These are phyloP conservation scores for Adrianichthys oophorus DNA, from an alignment of 2,797 vertebrate genomes.

Conservation along the genomic window DNA sequence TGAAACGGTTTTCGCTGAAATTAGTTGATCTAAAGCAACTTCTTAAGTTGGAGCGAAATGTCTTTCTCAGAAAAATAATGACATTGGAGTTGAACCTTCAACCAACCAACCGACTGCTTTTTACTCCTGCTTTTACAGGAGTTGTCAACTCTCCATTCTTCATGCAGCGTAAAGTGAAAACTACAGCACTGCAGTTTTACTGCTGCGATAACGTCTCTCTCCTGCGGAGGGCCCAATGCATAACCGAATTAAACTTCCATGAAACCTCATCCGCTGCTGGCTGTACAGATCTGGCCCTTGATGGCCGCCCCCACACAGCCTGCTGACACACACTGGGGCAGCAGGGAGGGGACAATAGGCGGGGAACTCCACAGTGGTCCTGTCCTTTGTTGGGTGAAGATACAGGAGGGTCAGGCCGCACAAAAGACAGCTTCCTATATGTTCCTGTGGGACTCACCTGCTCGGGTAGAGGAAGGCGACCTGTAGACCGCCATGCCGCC, in stretches of 20 bases:
- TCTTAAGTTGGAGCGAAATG: too few species aligned
- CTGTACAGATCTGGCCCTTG: conserved; percentile 36
- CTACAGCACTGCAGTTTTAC: too few species aligned
- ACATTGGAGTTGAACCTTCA: too few species aligned
- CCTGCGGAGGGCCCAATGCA: conserved; percentile 20
- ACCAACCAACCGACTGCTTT: too few species aligned
- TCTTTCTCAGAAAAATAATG: too few species aligned
- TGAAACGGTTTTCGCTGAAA: too few species aligned
- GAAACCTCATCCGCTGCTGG: conserved; percentile 53
- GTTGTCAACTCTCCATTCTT: too few species aligned
- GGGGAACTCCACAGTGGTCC: conserved; percentile 61
- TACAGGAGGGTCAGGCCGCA: conserved; percentile 47
- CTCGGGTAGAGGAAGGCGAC: conserved; percentile 56
- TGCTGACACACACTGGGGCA: conserved; percentile 40
- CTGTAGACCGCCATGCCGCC: conserved; percentile 56
- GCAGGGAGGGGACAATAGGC: conserved; percentile 49
- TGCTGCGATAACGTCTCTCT: too few species aligned
- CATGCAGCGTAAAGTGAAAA: too few species aligned
- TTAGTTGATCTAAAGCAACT: too few species aligned
- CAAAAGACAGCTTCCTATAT: conserved; percentile 44
- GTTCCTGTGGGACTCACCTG: conserved; percentile 60
- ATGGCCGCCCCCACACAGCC: conserved; percentile 44
- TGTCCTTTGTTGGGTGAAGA: conserved; percentile 53
- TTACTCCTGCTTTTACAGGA: too few species aligned
- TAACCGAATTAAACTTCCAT: conserved; percentile 39